These are phyloP conservation scores for Flexamia atlantica DNA, from an alignment of 2,888 invertebrate genomes.

Conservation along the genomic window DNA sequence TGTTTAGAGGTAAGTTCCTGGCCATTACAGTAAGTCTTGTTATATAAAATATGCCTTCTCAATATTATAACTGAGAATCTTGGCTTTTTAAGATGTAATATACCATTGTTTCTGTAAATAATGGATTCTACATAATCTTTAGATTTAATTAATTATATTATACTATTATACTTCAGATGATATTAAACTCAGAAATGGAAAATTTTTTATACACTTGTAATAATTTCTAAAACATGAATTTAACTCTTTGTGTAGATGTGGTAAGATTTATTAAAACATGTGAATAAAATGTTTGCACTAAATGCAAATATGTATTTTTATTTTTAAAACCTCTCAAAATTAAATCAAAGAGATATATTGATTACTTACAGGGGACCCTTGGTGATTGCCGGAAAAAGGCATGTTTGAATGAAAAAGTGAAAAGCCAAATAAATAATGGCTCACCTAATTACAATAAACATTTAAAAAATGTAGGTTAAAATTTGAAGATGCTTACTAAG, in stretches of 20 bases:
- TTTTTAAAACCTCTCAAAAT: too few relatives aligned
- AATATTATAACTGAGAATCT: slow-evolving; percentile 28
- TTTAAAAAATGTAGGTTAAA: too few relatives aligned
- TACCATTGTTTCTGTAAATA: slow-evolving; percentile 33
- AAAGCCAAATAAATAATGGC: too few relatives aligned
- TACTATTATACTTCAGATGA: slow-evolving; percentile 1
- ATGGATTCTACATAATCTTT: background rate
- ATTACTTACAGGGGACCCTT: too few relatives aligned
- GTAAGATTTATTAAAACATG: slow-evolving; percentile 43
- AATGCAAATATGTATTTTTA: background rate
- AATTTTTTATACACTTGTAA: slow-evolving; percentile 55
- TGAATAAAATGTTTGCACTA: slow-evolving; percentile 58
- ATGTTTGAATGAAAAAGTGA: too few relatives aligned
- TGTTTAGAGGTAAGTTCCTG: slow-evolving; percentile 27
- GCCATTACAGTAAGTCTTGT: slow-evolving; percentile 31
- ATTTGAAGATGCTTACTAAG: too few relatives aligned
- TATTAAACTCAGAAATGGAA: background rate
- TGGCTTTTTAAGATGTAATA: slow-evolving; percentile 7
- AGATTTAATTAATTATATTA: background rate
- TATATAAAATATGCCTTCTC: slow-evolving; percentile 41
- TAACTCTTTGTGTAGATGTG: slow-evolving; percentile 53
- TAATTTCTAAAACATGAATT: slow-evolving; percentile 38
- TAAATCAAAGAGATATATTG: too few relatives aligned
- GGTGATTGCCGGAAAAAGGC: too few relatives aligned
- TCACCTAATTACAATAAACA: too few relatives aligned